Evolutionary conservation across 2,797 vertebrate genomes (phyloP).

Genomic region (Sebastes diploproa): DNA sequence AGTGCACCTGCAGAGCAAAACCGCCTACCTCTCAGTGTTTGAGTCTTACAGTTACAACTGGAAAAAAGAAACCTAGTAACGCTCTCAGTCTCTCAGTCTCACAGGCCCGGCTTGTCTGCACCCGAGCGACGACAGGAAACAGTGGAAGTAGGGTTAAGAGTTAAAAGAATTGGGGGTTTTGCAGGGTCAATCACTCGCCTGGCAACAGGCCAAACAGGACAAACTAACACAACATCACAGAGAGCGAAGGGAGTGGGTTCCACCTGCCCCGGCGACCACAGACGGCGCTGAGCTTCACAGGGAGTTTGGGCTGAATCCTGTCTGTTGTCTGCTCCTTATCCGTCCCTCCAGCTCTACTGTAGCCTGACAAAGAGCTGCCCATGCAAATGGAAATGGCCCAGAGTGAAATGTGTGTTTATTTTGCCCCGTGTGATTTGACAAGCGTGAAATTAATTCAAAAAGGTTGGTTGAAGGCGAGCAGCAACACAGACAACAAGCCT

Average conservation of each 20-base stretch:
- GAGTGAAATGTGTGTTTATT: constrained; percentile 52
- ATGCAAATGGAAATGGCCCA: constrained; percentile 51
- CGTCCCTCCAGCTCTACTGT: constrained; percentile 11
- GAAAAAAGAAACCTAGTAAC: too few relatives aligned
- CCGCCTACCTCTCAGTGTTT: background rate
- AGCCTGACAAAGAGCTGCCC: constrained; percentile 20
- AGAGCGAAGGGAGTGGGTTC: constrained; percentile 28
- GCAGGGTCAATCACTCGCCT: constrained; percentile 40
- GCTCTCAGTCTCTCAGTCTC: background rate
- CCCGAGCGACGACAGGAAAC: constrained; percentile 41
- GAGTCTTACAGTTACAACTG: background rate
- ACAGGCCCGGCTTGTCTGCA: background rate
- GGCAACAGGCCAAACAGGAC: constrained; percentile 53
- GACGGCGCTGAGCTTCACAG: constrained; percentile 12
- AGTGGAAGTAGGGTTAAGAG: constrained; percentile 21
- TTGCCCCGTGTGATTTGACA: constrained; percentile 44
- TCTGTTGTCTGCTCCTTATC: constrained; percentile 37
- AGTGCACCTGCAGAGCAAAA: background rate
- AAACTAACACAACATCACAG: constrained; percentile 37
- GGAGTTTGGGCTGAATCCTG: constrained; percentile 19
- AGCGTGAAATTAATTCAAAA: constrained; percentile 58
- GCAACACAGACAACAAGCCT: background rate
- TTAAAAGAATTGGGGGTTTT: constrained; percentile 33
- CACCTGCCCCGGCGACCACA: constrained; percentile 45
- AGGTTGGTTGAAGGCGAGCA: constrained; percentile 6